Evolutionary conservation across 2,113 vertebrate genomes (phyloP).

Genomic region (Phaethon lepturus): DNA sequence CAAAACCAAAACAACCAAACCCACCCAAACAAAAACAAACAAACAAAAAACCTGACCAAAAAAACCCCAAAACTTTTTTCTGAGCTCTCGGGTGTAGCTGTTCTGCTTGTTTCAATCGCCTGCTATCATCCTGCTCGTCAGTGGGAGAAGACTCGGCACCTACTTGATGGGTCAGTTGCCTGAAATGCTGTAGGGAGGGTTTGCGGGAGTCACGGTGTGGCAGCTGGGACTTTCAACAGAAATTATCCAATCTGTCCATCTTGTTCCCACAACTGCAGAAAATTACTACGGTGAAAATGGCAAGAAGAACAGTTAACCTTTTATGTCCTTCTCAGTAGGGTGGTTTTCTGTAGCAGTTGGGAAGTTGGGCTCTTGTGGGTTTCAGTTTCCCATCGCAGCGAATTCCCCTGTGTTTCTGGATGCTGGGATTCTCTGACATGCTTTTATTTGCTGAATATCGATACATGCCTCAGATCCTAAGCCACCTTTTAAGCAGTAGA

Average conservation of each 20-base stretch:
- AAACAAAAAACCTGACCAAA: too few species aligned
- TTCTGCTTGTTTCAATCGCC: neutral
- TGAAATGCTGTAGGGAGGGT: neutral
- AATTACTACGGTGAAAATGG: constrained; percentile 38
- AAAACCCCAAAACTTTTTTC: neutral
- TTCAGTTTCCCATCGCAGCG: neutral
- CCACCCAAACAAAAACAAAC: too few species aligned
- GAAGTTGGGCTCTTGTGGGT: neutral
- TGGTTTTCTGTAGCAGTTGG: neutral
- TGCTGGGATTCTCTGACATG: neutral
- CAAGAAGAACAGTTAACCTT: neutral
- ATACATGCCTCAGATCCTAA: neutral
- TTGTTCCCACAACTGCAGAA: neutral
- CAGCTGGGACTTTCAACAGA: neutral
- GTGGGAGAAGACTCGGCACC: neutral
- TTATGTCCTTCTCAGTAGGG: neutral
- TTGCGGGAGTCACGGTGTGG: neutral
- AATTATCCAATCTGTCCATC: neutral
- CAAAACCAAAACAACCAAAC: too few species aligned
- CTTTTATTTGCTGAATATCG: neutral
- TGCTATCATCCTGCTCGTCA: neutral
- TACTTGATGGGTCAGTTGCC: neutral
- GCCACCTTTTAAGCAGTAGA: neutral
- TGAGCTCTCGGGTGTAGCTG: neutral
- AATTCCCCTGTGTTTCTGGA: neutral